Base-by-base conservation (phyloP, 2,797 vertebrate genomes). In the Arctocebus calabarensis region DNA sequence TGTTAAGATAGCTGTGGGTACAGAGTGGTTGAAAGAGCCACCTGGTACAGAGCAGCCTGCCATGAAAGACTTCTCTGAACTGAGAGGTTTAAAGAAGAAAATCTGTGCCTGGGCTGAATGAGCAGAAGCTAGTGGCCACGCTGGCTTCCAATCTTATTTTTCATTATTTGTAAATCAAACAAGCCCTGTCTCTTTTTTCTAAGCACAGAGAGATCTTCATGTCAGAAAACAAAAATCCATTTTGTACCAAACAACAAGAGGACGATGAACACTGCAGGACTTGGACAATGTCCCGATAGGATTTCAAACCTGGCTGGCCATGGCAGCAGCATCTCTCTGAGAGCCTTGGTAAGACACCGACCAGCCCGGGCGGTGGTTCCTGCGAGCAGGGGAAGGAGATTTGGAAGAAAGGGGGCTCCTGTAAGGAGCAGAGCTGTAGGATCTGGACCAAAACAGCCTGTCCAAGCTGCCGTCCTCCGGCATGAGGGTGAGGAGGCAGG, bases 91-190 rank as follows among this genome's bases (percentile, higher is more conserved):
- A 59, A 43, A 59, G 37, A 74, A 74, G 68, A 34, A 61, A 82
- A n/a, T n/a, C n/a, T 20, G n/a, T 74, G 59, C 88, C 27, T 17
- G n/a, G 48, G 45, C 48, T 45, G 48, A 45, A 43, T 0, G 3
- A n/a, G 14, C 71, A 57, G 77, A 6, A 4, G 22, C 12, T 17
- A 8, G 45, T 27, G 68, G 32, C 61, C 45, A 55, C 0, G 10
- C 23, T 32, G 61, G 55, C 62, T 71, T 78, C 61, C 45, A 77
- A 48, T 22, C 52, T 81, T n/a, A 34, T 34, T 29, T 81, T 88
- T 34, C 9, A n/a, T 86, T 88, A 71, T 52, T 62, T 64, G 37
- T 68, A 81, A 93, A 71, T 62, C 66, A 93, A 81, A 43, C n/a
- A 14, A 52, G n/a, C 6, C 37, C 73, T 81, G 32, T 52, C 8